phyloP scores from a whole-genome alignment of 1,140 invertebrate genomes.

The Leptoteleia sp. region DNA sequence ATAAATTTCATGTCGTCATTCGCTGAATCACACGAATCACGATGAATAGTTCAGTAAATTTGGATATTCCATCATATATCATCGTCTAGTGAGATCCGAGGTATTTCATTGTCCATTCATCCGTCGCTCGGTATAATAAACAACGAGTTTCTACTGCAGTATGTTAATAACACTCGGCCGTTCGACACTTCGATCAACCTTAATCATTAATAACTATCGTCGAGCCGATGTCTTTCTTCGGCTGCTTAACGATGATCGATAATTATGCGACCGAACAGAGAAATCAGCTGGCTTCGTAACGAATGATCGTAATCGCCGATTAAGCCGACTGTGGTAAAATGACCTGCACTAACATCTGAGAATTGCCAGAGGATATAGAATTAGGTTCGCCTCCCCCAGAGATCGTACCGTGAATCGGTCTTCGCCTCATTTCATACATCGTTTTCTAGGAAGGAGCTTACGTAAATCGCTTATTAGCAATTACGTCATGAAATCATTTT shows the following conservation, averaged over 20 bases:
- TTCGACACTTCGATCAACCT: neutral
- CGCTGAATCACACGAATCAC: conserved; percentile 15
- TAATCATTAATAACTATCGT: conserved; percentile 11
- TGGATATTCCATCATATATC: conserved; percentile 17
- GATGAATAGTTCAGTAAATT: conserved; percentile 23
- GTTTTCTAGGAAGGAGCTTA: conserved; percentile 30
- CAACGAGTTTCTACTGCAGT: neutral
- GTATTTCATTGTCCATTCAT: conserved; percentile 25
- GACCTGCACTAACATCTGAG: conserved; percentile 36
- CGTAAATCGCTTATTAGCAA: conserved; percentile 6
- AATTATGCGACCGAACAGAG: neutral
- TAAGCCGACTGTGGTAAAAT: conserved; percentile 7
- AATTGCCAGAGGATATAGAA: conserved; percentile 33
- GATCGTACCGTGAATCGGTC: conserved; percentile 31
- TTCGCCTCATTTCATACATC: conserved; percentile 21
- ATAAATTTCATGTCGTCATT: neutral
- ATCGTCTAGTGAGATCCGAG: neutral
- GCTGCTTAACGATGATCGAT: conserved; percentile 2
- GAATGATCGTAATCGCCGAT: neutral
- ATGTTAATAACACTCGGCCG: conserved; percentile 13
- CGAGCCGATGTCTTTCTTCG: conserved; percentile 1
- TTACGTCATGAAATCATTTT: too few species aligned
- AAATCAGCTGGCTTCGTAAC: conserved; percentile 5
- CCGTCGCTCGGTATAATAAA: neutral
- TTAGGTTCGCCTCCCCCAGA: conserved; percentile 39